Base-by-base conservation (phyloP, 92 coral and sea anemone species). In the Zoanthus sociatus region DNA sequence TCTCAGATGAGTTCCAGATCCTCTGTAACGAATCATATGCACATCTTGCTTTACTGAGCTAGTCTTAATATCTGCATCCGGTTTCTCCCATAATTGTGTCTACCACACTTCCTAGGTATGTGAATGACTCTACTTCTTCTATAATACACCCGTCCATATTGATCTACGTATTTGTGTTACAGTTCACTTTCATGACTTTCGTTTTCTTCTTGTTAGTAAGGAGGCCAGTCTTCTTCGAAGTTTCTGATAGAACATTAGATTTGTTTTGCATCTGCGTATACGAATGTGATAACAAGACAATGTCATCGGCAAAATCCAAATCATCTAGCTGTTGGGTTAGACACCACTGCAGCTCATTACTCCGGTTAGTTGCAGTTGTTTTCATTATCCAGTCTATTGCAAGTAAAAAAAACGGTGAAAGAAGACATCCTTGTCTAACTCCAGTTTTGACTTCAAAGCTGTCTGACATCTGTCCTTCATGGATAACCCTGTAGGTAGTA, bases 391-490 rank as follows among this genome's bases (percentile, higher is more conserved):
- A 12, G 9, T 68, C 73, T 7, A 68, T 68, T 68, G 73, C 73
- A 18, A 68, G 73, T 7, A 66, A 16, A 26, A 68, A 26, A 26
- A 68, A 68, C 3, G 73, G 73, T 9, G 73, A 68, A 68, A 68
- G 73, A 5, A 68, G 73, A 68, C 73, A 68, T 68, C 73, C 73
- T 26, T 68, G 73, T 68, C 44, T 68, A 26, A 68, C 42, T 18
- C 42, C 73, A 16, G 73, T 68, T 18, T 68, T 18, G 73, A 68
- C 26, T 68, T 68, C 73, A 68, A 68, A 68, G 4, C 30, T 18
- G 73, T 68, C 73, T 16, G 73, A 68, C 26, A 68, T 18, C 73
- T 68, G 73, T 68, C 73, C 73, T 26, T 68, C 73, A 20, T 68
- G 73, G 73, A 68, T 16, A 26, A 68, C 73, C 18, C 73, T 18